A percentile compares a stretch with the other conserved stretches of the same genome.
phyloP scores from a whole-genome alignment of 2,113 vertebrate genomes.

The Ibidorhyncha struthersii region DNA sequence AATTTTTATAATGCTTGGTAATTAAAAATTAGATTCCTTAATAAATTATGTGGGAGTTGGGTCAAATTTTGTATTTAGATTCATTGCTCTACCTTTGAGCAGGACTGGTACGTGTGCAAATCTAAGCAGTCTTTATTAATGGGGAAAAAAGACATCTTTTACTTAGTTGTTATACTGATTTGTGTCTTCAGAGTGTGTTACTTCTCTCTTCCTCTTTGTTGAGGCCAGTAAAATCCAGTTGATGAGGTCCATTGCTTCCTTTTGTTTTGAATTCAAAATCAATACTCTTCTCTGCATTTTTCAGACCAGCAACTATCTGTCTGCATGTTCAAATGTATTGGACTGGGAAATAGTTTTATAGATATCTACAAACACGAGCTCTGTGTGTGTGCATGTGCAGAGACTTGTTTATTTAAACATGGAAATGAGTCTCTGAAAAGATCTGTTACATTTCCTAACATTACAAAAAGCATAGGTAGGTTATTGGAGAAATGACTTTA shows the following conservation, averaged over 20 bases:
- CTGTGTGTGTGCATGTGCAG: rapidly evolving
- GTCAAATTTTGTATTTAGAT: not conserved
- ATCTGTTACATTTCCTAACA: not conserved
- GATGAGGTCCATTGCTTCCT: not conserved
- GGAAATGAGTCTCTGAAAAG: not conserved
- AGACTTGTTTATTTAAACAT: not conserved
- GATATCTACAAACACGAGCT: not conserved
- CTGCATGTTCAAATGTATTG: not conserved
- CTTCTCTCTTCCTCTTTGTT: not conserved
- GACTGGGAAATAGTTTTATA: not conserved
- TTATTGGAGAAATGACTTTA: not conserved
- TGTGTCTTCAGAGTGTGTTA: not conserved
- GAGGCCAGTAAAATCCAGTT: not conserved
- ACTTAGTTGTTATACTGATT: not conserved
- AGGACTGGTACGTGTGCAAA: not conserved
- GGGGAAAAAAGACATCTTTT: not conserved
- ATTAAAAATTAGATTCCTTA: not conserved
- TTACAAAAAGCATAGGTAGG: not conserved
- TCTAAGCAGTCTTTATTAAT: not conserved
- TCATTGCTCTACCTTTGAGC: not conserved
- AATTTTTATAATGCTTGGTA: not conserved
- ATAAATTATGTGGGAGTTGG: not conserved
- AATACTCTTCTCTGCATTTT: not conserved
- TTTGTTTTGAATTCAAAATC: not conserved
- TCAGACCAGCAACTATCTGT: not conserved